Base-by-base conservation (phyloP, 2,113 vertebrate species). In the Tragulus kanchil region DNA sequence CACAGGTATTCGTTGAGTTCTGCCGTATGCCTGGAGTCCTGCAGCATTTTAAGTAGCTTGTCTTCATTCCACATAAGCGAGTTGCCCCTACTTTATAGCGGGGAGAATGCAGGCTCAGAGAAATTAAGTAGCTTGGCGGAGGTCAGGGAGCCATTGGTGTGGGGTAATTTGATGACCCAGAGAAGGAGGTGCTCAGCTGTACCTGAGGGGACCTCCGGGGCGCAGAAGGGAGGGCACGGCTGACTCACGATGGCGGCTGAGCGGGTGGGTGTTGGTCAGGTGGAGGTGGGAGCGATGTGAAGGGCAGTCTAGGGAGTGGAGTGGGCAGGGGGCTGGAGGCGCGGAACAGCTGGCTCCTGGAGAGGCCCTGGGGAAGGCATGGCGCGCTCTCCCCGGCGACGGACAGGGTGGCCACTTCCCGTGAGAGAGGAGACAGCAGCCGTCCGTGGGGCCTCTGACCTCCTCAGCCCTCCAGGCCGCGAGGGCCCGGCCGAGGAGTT, bases 1-100 rank as follows among this genome's bases (percentile, higher is more conserved):
- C 52, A 17, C 59, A 83, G 93, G 62, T 59, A 26, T 82, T 89
- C 82, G 69, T 75, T 45, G 93, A 95, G 83, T 93, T 89, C 75
- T 64, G 67, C 31, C 23, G 11, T 71, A 23, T 81, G 54, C 48
- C 52, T 56, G 58, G 90, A 95, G 78, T 25, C 54, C 25, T 50
- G 42, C 19, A 52, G 65, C 19, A 9, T 94, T 89, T 86, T 84
- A 88, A 54, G 56, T 54, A 71, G 50, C 21, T 92, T 73, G 25
- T 89, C 64, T 75, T 48, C 23, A 36, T 23, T 31, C 78, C 71
- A 13, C 19, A 4, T 6, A 69, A 89, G 28, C 36, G 75, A 31
- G 79, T 26, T 62, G 42, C 13, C 67, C 65, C 78, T 52, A 17
- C 83, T 92, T 95, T 52, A 25, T 45, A 88, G 52, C 61, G 2